These are phyloP conservation scores for Hipparchia sbordonii DNA, from an alignment of 2,888 invertebrate genomes.

Conservation along the genomic window DNA sequence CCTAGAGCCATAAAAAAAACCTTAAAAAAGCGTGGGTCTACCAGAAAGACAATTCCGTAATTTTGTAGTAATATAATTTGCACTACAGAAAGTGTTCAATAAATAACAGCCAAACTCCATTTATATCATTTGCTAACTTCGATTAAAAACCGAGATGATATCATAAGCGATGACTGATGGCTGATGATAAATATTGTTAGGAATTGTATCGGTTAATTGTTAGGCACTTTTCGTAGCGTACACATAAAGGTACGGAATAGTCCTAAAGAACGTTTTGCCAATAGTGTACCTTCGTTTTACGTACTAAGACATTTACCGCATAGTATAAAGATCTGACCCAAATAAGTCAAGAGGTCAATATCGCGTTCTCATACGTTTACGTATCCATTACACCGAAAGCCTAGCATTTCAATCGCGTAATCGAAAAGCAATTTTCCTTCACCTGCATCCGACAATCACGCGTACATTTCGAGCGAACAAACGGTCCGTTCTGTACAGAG, in stretches of 20 bases:
- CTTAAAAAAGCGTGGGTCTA: too few species aligned
- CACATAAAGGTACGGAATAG: too few species aligned
- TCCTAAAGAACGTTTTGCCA: not conserved
- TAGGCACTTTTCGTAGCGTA: too few species aligned
- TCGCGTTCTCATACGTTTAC: slow-evolving; percentile 20
- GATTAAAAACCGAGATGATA: too few species aligned
- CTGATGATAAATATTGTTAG: too few species aligned
- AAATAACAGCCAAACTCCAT: too few species aligned
- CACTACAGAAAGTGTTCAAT: too few species aligned
- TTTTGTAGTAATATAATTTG: too few species aligned
- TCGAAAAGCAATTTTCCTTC: slow-evolving; percentile 46
- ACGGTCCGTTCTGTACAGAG: slow-evolving; percentile 41
- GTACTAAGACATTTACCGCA: not conserved
- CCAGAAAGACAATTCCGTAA: too few species aligned
- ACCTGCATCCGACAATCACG: slow-evolving; percentile 47
- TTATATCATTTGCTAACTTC: too few species aligned
- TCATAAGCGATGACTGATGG: too few species aligned
- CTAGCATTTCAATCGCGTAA: slow-evolving; percentile 43
- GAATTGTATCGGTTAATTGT: too few species aligned
- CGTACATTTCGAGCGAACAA: slow-evolving; percentile 42
- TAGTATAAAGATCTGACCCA: slow-evolving; percentile 7
- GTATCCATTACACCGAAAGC: slow-evolving; percentile 28
- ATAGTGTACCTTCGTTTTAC: not conserved
- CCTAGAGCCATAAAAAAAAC: not conserved
- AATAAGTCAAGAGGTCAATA: slow-evolving; percentile 27